phyloP scores from a whole-genome alignment of 2,113 vertebrate species.

The Bungarus multicinctus region DNA sequence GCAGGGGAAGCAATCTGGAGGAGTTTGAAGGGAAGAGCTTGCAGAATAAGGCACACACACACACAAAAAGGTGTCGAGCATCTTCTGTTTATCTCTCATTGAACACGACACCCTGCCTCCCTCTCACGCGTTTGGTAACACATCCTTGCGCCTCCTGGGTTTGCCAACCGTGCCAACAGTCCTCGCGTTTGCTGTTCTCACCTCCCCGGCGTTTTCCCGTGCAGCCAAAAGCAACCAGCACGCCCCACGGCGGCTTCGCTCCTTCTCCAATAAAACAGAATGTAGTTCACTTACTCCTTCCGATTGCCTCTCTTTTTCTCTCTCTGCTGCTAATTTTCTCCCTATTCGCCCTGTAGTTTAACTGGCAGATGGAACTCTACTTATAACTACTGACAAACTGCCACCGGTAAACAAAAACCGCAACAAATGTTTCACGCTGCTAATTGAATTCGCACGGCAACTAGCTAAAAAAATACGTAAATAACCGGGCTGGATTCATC shows the following conservation, averaged over 20 bases:
- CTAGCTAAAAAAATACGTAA: conserved; percentile 43
- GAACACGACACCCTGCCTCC: conserved; percentile 65
- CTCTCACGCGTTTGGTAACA: conserved; percentile 72
- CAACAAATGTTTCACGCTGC: conserved; percentile 70
- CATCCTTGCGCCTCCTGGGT: conserved; percentile 69
- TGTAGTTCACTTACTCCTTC: conserved; percentile 60
- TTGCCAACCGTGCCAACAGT: conserved; percentile 71
- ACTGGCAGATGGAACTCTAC: conserved; percentile 76
- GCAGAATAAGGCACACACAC: conserved; percentile 64
- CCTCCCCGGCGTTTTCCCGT: conserved; percentile 64
- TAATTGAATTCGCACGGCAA: conserved; percentile 64
- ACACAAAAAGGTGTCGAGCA: conserved; percentile 67
- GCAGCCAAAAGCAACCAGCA: background rate
- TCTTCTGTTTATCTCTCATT: conserved; percentile 76
- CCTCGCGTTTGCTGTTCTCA: conserved; percentile 64
- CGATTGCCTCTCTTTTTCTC: background rate
- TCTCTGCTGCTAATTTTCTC: conserved; percentile 61
- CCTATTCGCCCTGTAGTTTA: conserved; percentile 64
- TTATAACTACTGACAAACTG: conserved; percentile 78
- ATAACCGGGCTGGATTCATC: conserved; percentile 52
- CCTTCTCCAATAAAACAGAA: conserved; percentile 55
- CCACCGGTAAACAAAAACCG: conserved; percentile 73
- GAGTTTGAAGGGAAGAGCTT: conserved; percentile 64
- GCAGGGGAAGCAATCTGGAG: conserved; percentile 36
- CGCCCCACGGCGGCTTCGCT: background rate